Conservation (phyloP, 2,888 invertebrate genomes). For the Torymus auratus region DNA sequence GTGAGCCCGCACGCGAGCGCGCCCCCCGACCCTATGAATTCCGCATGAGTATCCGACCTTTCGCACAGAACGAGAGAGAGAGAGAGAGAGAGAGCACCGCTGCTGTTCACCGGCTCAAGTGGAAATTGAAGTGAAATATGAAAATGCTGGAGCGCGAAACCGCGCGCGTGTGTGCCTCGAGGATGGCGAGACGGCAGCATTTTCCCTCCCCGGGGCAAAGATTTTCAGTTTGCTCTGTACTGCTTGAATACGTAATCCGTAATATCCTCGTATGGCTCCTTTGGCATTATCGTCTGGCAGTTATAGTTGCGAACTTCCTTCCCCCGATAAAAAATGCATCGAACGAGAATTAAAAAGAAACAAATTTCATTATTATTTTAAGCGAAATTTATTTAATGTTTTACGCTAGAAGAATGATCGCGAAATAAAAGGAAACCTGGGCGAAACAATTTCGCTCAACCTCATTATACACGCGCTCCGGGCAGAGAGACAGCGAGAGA, state of each 20-base stretch:
- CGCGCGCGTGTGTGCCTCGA: slow-evolving; percentile 5
- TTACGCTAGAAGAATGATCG: too few species aligned
- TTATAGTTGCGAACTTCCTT: slow-evolving; percentile 1
- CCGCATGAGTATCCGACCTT: slow-evolving; percentile 72
- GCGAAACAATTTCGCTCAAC: not conserved
- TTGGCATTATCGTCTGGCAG: slow-evolving; percentile 21
- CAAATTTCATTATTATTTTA: too few species aligned
- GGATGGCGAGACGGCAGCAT: slow-evolving; percentile 47
- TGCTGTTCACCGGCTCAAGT: slow-evolving; percentile 70
- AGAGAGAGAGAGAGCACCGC: slow-evolving; percentile 26
- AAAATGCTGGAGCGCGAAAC: slow-evolving; percentile 66
- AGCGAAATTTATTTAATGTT: too few species aligned
- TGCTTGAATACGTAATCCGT: slow-evolving; percentile 52
- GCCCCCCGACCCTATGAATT: slow-evolving; percentile 70
- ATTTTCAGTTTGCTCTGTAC: slow-evolving; percentile 45
- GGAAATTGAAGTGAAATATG: slow-evolving; percentile 74
- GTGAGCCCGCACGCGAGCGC: slow-evolving; percentile 16
- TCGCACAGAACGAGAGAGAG: slow-evolving; percentile 56
- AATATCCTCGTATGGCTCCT: slow-evolving; percentile 27
- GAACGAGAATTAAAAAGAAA: too few species aligned
- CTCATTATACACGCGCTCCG: not conserved
- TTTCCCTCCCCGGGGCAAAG: slow-evolving; percentile 57
- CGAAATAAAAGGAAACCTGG: not conserved
- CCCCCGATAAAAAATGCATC: too few species aligned
- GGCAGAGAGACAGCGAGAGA: too few species aligned